These are phyloP conservation scores for Hermetia illucens DNA, from an alignment of 1,140 invertebrate genomes.

Conservation along the genomic window DNA sequence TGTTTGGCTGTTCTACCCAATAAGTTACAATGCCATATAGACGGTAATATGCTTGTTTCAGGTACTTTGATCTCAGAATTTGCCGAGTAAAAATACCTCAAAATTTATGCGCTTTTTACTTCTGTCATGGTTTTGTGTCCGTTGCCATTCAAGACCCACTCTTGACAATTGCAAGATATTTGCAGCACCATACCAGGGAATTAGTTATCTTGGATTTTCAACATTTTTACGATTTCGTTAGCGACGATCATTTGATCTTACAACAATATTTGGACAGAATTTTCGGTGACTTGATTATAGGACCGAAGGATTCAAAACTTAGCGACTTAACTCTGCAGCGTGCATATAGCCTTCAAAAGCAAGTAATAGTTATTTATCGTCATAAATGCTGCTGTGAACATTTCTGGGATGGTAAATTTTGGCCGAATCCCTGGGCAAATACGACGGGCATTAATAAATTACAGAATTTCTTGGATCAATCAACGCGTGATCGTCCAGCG, in stretches of 20 bases:
- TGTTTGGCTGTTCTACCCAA: neutral
- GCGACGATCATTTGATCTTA: conserved; percentile 36
- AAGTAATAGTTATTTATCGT: neutral
- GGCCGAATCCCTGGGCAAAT: conserved; percentile 62
- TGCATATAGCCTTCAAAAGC: neutral
- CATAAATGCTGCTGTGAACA: neutral
- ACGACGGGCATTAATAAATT: conserved; percentile 39
- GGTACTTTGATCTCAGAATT: conserved; percentile 57
- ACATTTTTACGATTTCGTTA: conserved; percentile 60
- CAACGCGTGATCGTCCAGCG: conserved; percentile 31
- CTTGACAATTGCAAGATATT: conserved; percentile 45
- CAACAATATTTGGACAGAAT: neutral
- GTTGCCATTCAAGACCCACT: conserved; percentile 41
- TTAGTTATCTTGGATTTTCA: conserved; percentile 66
- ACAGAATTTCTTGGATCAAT: conserved; percentile 38
- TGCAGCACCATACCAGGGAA: conserved; percentile 47
- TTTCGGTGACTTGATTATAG: neutral
- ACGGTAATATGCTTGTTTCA: conserved; percentile 15
- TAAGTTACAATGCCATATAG: neutral
- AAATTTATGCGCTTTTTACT: conserved; percentile 38
- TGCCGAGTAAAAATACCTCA: conserved; percentile 30
- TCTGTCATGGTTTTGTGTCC: conserved; percentile 60
- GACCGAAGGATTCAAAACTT: neutral
- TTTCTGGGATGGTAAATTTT: conserved; percentile 42
- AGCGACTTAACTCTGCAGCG: neutral